Evolutionary conservation across 2,797 vertebrate species (phyloP).

Genomic region (Novumbra hubbsi): DNA sequence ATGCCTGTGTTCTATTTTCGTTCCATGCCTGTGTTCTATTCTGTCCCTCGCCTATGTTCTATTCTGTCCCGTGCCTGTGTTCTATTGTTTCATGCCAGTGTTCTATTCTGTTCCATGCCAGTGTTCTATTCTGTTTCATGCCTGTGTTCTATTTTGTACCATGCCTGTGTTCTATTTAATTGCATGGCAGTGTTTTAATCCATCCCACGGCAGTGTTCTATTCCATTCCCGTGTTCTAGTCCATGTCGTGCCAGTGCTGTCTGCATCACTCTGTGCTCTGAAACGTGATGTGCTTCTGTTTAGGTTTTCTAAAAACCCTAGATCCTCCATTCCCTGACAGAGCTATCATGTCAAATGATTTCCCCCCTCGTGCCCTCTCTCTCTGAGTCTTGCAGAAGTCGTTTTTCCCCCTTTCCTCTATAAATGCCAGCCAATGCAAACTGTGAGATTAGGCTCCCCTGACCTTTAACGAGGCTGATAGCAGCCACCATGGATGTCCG

Average conservation of each 20-base stretch:
- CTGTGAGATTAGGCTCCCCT: conserved; percentile 54
- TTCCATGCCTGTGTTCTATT: too few species aligned
- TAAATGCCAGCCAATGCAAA: conserved; percentile 67
- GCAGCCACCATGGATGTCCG: conserved; percentile 48
- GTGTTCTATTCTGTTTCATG: too few species aligned
- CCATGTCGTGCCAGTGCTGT: not conserved
- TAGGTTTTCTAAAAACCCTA: conserved; percentile 17
- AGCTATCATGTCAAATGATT: conserved; percentile 35
- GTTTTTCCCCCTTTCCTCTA: conserved; percentile 47
- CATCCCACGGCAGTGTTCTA: too few species aligned
- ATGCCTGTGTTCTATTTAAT: too few species aligned
- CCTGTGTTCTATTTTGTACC: too few species aligned
- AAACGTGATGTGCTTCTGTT: not conserved
- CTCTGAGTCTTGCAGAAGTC: conserved; percentile 34
- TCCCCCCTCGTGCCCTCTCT: not conserved
- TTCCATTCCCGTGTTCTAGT: too few species aligned
- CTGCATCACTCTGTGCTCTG: not conserved
- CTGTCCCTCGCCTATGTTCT: too few species aligned
- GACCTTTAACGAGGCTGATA: conserved; percentile 69
- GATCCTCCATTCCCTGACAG: conserved; percentile 16
- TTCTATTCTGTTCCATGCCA: too few species aligned
- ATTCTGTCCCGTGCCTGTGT: too few species aligned
- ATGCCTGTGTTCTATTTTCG: too few species aligned
- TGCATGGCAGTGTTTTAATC: too few species aligned
- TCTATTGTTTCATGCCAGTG: not conserved